These are phyloP conservation scores for Cerastis rubricosa DNA, from an alignment of 2,888 invertebrate genomes.

Conservation along the genomic window DNA sequence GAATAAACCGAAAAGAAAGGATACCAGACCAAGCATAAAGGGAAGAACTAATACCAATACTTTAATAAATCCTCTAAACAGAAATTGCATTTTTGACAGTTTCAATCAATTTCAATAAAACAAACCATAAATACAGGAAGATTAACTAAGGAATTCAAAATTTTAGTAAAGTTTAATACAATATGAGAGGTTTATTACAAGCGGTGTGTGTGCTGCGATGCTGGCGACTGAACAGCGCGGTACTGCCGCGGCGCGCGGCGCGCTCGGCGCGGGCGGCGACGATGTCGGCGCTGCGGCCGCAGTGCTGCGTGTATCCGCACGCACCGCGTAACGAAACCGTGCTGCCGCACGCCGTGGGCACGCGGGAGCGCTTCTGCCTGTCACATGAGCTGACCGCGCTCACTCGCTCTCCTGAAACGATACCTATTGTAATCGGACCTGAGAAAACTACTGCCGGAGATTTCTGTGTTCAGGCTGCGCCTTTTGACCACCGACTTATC, in stretches of 20 bases:
- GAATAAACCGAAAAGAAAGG: neutral
- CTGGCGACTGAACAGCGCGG: neutral
- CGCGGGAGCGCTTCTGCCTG: slow-evolving; percentile 44
- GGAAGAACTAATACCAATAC: neutral
- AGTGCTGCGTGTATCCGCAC: slow-evolving; percentile 40
- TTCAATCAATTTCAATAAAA: neutral
- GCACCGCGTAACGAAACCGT: slow-evolving; percentile 52
- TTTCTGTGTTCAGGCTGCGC: slow-evolving; percentile 93
- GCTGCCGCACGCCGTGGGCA: slow-evolving; percentile 46
- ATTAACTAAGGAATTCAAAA: slow-evolving; percentile 22
- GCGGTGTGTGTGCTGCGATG: slow-evolving; percentile 5
- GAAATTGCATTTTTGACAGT: slow-evolving; percentile 27
- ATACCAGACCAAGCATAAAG: neutral
- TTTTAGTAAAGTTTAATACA: slow-evolving; percentile 5
- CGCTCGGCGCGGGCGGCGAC: neutral
- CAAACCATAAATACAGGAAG: neutral
- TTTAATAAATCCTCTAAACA: neutral
- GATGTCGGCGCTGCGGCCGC: slow-evolving; percentile 51
- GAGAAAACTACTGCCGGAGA: slow-evolving; percentile 42
- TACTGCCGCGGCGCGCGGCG: slow-evolving; percentile 6
- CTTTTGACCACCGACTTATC: slow-evolving; percentile 95
- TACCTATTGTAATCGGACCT: slow-evolving; percentile 49
- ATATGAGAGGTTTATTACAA: slow-evolving; percentile 21
- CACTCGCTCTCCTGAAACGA: slow-evolving; percentile 32
- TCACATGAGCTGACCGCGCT: slow-evolving; percentile 47